Evolutionary conservation across 2,113 vertebrate species (phyloP).

Genomic region (Carlito syrichta): DNA sequence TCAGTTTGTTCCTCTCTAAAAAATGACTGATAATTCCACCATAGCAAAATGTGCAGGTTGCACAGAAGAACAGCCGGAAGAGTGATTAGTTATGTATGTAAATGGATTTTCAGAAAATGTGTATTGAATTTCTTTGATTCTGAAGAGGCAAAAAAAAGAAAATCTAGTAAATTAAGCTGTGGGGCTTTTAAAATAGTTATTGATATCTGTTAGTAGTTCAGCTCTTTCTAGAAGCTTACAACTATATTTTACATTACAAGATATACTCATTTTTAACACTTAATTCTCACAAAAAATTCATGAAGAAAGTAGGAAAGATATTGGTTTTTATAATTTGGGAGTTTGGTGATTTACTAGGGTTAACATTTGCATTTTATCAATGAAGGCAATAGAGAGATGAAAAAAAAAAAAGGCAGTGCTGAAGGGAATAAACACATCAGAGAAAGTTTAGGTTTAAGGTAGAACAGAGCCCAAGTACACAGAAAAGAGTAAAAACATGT

Average conservation of each 20-base stretch:
- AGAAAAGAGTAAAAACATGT: neutral
- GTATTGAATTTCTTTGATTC: conserved; percentile 15
- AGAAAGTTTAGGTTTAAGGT: neutral
- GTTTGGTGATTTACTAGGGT: neutral
- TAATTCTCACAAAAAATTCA: neutral
- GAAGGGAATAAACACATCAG: neutral
- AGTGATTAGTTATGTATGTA: neutral
- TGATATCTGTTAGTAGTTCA: neutral
- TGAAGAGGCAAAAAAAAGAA: neutral
- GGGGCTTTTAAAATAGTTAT: conserved; percentile 13
- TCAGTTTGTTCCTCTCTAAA: neutral
- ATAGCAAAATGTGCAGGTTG: neutral
- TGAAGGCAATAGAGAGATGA: neutral
- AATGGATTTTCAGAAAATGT: neutral
- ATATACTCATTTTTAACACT: neutral
- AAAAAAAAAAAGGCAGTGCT: neutral
- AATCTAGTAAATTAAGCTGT: conserved; percentile 4
- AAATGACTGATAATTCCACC: neutral
- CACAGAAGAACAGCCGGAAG: neutral
- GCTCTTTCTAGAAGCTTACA: neutral
- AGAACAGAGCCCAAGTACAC: neutral
- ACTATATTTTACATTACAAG: neutral
- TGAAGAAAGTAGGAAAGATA: neutral
- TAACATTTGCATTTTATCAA: neutral
- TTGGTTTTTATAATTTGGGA: neutral